phyloP scores from a whole-genome alignment of 2,888 invertebrate species.

The Trichogramma dendrolimi region DNA sequence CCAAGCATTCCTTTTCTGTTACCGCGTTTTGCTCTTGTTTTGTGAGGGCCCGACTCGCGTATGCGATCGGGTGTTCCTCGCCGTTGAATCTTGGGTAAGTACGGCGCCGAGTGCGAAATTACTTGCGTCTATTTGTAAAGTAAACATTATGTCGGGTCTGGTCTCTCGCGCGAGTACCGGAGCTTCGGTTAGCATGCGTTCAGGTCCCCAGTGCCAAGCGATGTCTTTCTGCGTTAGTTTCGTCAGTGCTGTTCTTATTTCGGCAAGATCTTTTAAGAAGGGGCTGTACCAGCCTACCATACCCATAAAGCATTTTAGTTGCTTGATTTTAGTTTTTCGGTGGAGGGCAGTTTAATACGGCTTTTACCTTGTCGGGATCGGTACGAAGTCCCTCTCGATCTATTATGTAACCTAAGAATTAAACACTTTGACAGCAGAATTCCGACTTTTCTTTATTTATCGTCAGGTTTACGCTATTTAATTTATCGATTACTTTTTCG shows the following conservation, averaged over 20 bases:
- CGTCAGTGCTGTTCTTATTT: not conserved
- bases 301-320: not conserved
- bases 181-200: not conserved
- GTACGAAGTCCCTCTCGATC: constrained; percentile 15
- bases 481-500: constrained; percentile 29
- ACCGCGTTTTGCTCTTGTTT: not conserved
- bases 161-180: not conserved
- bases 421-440: constrained; percentile 32
- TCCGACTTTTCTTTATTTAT: constrained; percentile 34
- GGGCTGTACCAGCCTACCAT: not conserved
- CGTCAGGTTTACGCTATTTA: constrained; percentile 30
- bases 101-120: not conserved
- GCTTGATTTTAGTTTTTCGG: not conserved
- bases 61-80: not conserved
- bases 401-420: constrained; percentile 27
- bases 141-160: too few relatives aligned
- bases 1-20: not conserved
- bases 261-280: not conserved
- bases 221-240: not conserved
- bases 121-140: not conserved
- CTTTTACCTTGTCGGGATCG: constrained; percentile 23
- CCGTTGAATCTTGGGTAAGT: not conserved
- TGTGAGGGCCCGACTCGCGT: not conserved
- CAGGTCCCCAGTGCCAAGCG: not conserved
- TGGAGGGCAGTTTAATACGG: too few relatives aligned